Conservation (phyloP, 2,797 vertebrate genomes). For the Myotis daubentonii region DNA sequence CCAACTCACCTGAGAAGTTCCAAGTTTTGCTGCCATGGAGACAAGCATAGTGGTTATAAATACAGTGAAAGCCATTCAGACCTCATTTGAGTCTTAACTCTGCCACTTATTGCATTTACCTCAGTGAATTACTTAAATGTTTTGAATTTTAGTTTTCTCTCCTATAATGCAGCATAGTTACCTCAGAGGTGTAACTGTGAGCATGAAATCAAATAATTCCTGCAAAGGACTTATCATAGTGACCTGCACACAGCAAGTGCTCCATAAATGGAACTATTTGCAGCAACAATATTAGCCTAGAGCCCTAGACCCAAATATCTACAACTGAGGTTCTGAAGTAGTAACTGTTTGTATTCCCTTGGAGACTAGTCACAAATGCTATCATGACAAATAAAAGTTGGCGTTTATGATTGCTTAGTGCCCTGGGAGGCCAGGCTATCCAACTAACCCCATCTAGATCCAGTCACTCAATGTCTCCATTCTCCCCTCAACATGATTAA, state of each 20-base stretch:
- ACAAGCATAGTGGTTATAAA: neutral
- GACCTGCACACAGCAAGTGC: neutral
- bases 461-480: neutral
- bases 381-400: neutral
- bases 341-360: neutral
- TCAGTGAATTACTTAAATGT: neutral
- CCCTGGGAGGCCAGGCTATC: neutral
- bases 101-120: neutral
- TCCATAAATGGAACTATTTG: neutral
- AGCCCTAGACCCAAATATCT: neutral
- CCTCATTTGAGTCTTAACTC: neutral
- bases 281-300: neutral
- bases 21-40: neutral
- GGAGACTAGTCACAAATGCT: neutral
- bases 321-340: neutral
- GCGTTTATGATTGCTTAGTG: neutral
- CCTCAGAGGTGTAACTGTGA: neutral
- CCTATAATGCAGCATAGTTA: neutral
- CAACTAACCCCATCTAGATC: neutral
- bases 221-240: neutral
- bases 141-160: neutral
- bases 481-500: neutral
- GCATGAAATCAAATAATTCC: neutral
- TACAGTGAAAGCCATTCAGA: neutral
- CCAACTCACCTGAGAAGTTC: neutral